Conservation (phyloP, 2,797 vertebrate genomes). For the Hybognathus amarus region DNA sequence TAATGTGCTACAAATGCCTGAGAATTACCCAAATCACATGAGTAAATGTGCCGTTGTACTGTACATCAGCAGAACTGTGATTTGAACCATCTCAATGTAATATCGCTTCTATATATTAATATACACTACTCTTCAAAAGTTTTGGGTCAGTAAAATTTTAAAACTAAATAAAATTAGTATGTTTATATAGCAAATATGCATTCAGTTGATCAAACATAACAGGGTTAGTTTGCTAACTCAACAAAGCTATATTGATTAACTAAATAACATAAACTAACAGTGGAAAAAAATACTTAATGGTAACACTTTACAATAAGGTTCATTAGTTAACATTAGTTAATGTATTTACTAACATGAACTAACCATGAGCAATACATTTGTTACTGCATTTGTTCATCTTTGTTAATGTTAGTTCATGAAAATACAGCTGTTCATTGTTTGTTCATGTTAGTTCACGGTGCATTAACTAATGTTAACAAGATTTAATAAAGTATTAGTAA, state of each 20-base stretch:
- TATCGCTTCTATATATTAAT: background rate
- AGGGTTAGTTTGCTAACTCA: background rate
- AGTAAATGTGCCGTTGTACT: background rate
- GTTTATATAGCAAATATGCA: background rate
- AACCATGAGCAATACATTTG: too few species aligned
- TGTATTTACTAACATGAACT: too few species aligned
- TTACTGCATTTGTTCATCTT: too few species aligned
- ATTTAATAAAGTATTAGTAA: too few species aligned
- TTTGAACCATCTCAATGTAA: background rate
- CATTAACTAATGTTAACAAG: too few species aligned
- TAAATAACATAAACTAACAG: background rate
- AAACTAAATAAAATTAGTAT: background rate
- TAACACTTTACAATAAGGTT: too few species aligned
- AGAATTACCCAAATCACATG: background rate
- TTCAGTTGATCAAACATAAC: background rate
- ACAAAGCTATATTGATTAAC: background rate
- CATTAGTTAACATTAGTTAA: too few species aligned
- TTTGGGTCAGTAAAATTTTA: background rate
- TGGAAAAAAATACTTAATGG: too few species aligned
- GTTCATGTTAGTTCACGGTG: too few species aligned
- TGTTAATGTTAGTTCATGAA: too few species aligned
- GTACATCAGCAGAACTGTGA: background rate
- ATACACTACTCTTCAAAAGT: background rate
- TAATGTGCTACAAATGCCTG: background rate
- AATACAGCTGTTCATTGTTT: too few species aligned